phyloP scores from a whole-genome alignment of 2,888 invertebrate genomes.

The Tortricodes alternella region DNA sequence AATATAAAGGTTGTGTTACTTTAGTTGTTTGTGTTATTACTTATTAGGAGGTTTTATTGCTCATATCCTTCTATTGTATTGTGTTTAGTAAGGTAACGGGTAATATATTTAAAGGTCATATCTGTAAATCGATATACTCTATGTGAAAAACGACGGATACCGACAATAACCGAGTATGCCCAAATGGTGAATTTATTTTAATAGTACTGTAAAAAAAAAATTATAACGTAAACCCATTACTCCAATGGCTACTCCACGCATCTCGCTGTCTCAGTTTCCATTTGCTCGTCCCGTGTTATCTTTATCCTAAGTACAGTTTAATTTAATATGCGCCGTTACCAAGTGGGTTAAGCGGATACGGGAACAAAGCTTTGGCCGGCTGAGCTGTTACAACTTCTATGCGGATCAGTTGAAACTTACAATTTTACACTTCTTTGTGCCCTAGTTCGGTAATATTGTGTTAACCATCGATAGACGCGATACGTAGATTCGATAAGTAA shows the following conservation, averaged over 20 bases:
- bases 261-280: constrained; percentile 49
- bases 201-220: too few species aligned
- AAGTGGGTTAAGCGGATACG: constrained; percentile 56
- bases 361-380: constrained; percentile 38
- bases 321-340: constrained; percentile 67
- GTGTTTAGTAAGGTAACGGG: too few species aligned
- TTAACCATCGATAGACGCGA: neutral
- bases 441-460: constrained; percentile 4
- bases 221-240: neutral
- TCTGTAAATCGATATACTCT: too few species aligned
- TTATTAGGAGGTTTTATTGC: too few species aligned
- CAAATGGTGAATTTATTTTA: too few species aligned
- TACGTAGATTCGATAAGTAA: neutral
- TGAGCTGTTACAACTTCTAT: constrained; percentile 31
- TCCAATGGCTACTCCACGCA: constrained; percentile 34
- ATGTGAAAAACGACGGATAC: too few species aligned
- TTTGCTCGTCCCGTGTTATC: constrained; percentile 63
- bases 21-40: too few species aligned
- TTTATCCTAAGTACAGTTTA: constrained; percentile 66
- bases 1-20: too few species aligned
- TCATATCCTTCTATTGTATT: too few species aligned
- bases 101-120: too few species aligned
- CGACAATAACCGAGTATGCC: too few species aligned
- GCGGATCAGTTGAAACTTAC: constrained; percentile 17
- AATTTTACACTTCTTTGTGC: constrained; percentile 18